Percentiles rank a stretch among this genome's conserved stretches.
Conservation (phyloP, 2,797 vertebrate species). For the Mus spretus region DNA sequence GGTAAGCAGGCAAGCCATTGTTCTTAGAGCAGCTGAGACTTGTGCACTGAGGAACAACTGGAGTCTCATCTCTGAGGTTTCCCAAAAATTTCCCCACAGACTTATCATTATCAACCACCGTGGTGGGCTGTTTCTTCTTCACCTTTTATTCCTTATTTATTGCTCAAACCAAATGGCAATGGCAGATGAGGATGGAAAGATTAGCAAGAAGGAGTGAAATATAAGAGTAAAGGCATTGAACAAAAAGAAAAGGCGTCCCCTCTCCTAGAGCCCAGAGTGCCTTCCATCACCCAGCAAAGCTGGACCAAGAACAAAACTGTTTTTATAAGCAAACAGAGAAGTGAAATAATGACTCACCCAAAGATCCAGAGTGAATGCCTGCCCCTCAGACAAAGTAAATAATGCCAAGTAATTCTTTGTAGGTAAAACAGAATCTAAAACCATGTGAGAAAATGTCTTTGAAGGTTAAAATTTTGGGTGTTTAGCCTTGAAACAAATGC, state of each 20-base stretch:
- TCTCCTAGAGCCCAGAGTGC: conserved; percentile 23
- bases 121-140: conserved; percentile 63
- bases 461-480: conserved; percentile 19
- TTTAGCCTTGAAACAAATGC: conserved; percentile 40
- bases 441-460: not conserved
- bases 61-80: conserved; percentile 70
- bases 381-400: conserved; percentile 4
- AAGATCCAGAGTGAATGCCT: not conserved
- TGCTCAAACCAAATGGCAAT: conserved; percentile 69
- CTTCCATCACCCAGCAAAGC: conserved; percentile 44
- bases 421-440: conserved; percentile 34
- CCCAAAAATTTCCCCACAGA: conserved; percentile 71
- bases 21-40: conserved; percentile 68
- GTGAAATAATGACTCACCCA: conserved; percentile 35
- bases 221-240: conserved; percentile 23
- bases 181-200: conserved; percentile 73
- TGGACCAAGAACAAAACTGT: conserved; percentile 25
- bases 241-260: conserved; percentile 56
- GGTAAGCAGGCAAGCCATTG: conserved; percentile 72
- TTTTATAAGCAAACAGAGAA: conserved; percentile 72
- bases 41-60: conserved; percentile 69
- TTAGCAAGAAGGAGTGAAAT: conserved; percentile 56
- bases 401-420: conserved; percentile 20
- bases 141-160: conserved; percentile 72
- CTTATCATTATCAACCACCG: conserved; percentile 59